These are phyloP conservation scores for Xestoiulus laeticollis DNA, from an alignment of 2,888 invertebrate species.

Conservation along the genomic window DNA sequence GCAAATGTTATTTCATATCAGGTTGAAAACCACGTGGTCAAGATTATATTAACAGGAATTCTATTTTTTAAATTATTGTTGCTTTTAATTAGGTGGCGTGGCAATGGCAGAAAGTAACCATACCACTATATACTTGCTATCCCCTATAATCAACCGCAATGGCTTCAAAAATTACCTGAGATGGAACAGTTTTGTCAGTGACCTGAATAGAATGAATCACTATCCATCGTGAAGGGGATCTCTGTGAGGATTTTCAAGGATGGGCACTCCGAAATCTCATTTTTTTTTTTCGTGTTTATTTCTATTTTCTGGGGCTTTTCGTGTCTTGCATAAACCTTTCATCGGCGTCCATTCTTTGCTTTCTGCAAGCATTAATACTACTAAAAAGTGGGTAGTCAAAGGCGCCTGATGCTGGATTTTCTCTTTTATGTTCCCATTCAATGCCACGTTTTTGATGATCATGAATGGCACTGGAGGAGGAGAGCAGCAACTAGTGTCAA, in stretches of 20 bases:
- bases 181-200: no score
- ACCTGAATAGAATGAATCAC: no score
- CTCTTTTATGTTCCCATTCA: not conserved
- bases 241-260: not conserved
- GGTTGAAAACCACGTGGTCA: no score
- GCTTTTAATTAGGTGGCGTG: no score
- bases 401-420: not conserved
- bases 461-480: not conserved
- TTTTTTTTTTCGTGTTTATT: not conserved
- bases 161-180: no score
- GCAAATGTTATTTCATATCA: no score
- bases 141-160: no score
- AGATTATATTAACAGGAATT: no score
- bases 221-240: no score
- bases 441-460: not conserved
- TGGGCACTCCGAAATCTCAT: not conserved
- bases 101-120: no score
- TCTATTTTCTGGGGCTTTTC: not conserved
- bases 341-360: not conserved
- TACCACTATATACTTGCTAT: no score
- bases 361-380: not conserved
- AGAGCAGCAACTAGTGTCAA: conserved; percentile 20
- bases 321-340: not conserved
- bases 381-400: not conserved
- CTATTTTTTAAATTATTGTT: no score